phyloP scores from a whole-genome alignment of 1,140 invertebrate species.

The Hormaphis cornu region DNA sequence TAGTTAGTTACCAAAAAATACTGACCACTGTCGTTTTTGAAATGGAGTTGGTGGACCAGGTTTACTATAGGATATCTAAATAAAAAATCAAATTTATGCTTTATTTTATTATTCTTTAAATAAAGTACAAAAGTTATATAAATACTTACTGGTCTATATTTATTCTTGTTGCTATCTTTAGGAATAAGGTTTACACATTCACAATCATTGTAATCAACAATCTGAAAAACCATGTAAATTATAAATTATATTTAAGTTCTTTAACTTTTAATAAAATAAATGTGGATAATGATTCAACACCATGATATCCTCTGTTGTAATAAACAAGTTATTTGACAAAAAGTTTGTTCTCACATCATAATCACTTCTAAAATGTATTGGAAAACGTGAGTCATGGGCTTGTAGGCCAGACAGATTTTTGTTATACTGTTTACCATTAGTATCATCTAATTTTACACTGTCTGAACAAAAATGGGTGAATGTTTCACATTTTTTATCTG shows the following conservation, averaged over 20 bases:
- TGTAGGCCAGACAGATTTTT: conserved; percentile 59
- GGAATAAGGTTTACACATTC: conserved; percentile 32
- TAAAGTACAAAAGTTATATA: neutral
- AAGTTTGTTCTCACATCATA: conserved; percentile 80
- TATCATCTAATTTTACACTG: conserved; percentile 8
- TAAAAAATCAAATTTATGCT: conserved; percentile 31
- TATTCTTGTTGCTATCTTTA: conserved; percentile 23
- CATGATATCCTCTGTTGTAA: conserved; percentile 67
- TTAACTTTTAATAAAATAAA: conserved; percentile 17
- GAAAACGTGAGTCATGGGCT: conserved; percentile 73
- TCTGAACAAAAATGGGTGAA: conserved; percentile 42
- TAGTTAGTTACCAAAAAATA: too few species aligned
- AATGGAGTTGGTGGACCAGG: conserved; percentile 72
- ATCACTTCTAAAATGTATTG: conserved; percentile 76
- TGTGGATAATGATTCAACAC: too few species aligned
- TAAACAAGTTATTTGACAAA: conserved; percentile 41
- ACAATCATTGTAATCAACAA: conserved; percentile 1
- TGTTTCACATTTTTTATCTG: conserved; percentile 45
- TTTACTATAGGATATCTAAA: conserved; percentile 62
- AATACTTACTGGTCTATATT: conserved; percentile 26
- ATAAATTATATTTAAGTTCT: conserved; percentile 25
- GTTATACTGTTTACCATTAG: conserved; percentile 2
- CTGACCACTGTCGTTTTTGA: too few species aligned
- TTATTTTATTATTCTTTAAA: neutral
- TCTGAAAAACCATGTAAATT: conserved; percentile 29